phyloP scores from a whole-genome alignment of 1,140 invertebrate genomes.

The Drepana arcuata region DNA sequence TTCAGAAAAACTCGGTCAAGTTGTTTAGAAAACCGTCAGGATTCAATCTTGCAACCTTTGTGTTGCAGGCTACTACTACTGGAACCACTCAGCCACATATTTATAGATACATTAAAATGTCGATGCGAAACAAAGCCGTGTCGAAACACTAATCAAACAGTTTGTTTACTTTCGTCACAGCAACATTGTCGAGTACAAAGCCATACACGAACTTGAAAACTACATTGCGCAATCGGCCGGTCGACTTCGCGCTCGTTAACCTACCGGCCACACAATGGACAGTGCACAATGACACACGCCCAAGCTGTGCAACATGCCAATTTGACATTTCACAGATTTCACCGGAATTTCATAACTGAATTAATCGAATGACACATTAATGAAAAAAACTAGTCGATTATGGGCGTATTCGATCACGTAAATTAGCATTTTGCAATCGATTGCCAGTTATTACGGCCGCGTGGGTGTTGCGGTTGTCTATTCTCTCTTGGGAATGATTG shows the following conservation, averaged over 20 bases:
- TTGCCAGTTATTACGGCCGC: conserved; percentile 44
- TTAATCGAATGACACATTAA: conserved; percentile 51
- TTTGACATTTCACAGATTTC: conserved; percentile 60
- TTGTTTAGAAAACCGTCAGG: no score
- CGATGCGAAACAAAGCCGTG: no score
- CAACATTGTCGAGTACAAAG: conserved; percentile 11
- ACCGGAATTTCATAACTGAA: conserved; percentile 55
- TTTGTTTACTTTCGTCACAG: conserved; percentile 30
- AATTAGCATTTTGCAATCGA: conserved; percentile 66
- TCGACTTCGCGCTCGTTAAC: conserved; percentile 47
- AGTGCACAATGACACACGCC: conserved; percentile 29
- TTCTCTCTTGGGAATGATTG: conserved; percentile 37
- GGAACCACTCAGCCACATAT: no score
- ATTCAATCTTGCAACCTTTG: no score
- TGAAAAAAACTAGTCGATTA: conserved; percentile 48
- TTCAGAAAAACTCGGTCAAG: no score
- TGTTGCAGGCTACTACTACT: no score
- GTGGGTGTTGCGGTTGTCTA: conserved; percentile 56
- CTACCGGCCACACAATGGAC: conserved; percentile 25
- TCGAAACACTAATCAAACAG: conserved; percentile 7
- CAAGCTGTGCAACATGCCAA: conserved; percentile 31
- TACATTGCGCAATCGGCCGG: conserved; percentile 31
- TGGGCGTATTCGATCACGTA: conserved; percentile 49
- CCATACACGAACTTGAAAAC: conserved; percentile 35
- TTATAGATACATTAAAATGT: no score